Base-by-base conservation (phyloP, 2,888 invertebrate species). In the Scaptomyza caliginosa region DNA sequence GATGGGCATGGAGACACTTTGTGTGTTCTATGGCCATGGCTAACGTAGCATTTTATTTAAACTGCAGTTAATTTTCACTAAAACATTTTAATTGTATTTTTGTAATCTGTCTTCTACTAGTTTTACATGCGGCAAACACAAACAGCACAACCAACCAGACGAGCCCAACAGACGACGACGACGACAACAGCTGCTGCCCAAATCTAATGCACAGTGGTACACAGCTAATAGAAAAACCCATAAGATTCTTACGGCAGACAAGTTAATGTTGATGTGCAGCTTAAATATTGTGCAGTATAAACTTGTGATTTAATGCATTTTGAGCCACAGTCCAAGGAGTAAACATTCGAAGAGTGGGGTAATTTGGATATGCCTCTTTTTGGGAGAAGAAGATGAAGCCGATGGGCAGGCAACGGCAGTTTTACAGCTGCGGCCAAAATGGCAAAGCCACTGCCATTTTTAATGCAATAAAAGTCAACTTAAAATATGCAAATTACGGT, bases 391-490 rank as follows among this genome's bases (percentile, higher is more conserved):
- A 13, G 32, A 6, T 4, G 13, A n/a, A 21, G 10, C 23, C 0
- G 8, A 1, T 2, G 5, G 43, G 43, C 45, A 38, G 50, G 58
- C 40, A 67, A 63, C 54, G 69, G 58, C 64, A 65, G 68, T 62
- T 77, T 75, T 75, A 77, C 69, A 73, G 69, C 72, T 84, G 82
- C 66, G 84, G 79, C 82, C 77, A 77, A 70, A 86, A 79, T 77
- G 74, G 82, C 76, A 77, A 72, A 79, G 74, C 77, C 85, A 85
- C 72, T 85, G 64, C 81, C 88, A 85, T 85, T 88, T 83, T 86
- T 86, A 88, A 88, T 88, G 88, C 88, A 88, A 88, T 88, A 88
- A 88, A 88, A 88, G 88, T 88, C 88, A 86, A 88, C 86, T 87
- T 84, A 88, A 86, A 88, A 88, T 86, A 86, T 86, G 84, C 84